Conservation (phyloP, 2,888 invertebrate species). For the Charanyca ferruginea region DNA sequence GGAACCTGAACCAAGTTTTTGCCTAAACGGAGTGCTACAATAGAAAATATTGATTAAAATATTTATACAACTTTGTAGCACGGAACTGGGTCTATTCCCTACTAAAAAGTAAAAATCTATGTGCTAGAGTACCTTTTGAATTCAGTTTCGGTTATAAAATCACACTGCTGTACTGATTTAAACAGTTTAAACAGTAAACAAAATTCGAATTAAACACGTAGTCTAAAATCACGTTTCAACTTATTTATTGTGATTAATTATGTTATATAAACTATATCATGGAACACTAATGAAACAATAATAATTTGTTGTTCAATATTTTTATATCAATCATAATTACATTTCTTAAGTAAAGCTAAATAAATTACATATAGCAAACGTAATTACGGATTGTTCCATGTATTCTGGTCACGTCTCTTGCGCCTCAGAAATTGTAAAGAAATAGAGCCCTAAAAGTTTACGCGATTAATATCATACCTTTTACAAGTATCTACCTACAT, state of each 20-base stretch:
- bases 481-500: constrained; percentile 21
- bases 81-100: not conserved
- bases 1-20: too few relatives aligned
- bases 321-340: constrained; percentile 14
- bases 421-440: constrained; percentile 62
- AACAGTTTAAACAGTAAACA: too few relatives aligned
- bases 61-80: not conserved
- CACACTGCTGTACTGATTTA: too few relatives aligned
- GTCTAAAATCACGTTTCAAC: not conserved
- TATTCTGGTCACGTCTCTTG: constrained; percentile 71
- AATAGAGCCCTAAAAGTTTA: constrained; percentile 68
- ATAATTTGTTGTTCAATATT: constrained; percentile 3
- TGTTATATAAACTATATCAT: not conserved
- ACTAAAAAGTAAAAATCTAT: too few relatives aligned
- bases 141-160: not conserved
- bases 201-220: not conserved
- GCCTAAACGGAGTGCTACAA: too few relatives aligned
- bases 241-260: not conserved
- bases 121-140: not conserved
- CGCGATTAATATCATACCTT: constrained; percentile 62
- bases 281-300: not conserved
- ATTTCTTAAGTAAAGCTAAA: constrained; percentile 28
- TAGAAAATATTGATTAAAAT: too few relatives aligned
- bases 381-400: constrained; percentile 60
- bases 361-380: constrained; percentile 45